These are phyloP conservation scores for Eulemur albifrons DNA, from an alignment of 2,797 vertebrate species.

Conservation along the genomic window DNA sequence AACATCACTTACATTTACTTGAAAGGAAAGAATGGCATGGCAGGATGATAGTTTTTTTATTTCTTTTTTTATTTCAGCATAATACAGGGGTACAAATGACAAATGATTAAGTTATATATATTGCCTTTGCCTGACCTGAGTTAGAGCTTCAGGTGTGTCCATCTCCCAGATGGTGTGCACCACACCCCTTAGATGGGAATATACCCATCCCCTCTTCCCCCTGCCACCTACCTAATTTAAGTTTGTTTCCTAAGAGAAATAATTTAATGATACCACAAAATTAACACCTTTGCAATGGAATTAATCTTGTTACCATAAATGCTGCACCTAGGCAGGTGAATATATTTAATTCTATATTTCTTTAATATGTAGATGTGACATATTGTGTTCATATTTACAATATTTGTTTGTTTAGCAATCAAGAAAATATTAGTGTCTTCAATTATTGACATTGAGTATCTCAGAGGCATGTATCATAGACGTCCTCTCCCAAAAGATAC, in stretches of 20 bases:
- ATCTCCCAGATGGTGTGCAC: too few species aligned
- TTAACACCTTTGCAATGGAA: neutral
- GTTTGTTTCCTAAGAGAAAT: neutral
- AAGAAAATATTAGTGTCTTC: neutral
- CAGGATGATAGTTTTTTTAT: neutral
- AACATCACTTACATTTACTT: neutral
- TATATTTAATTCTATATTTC: neutral
- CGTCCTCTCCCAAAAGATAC: neutral
- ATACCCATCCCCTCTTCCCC: too few species aligned
- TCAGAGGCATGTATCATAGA: neutral
- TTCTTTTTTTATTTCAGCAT: too few species aligned
- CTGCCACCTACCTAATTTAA: neutral
- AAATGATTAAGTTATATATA: too few species aligned
- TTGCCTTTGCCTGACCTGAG: too few species aligned
- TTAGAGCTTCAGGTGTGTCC: too few species aligned
- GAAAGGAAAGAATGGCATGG: neutral
- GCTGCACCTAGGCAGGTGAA: neutral
- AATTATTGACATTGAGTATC: neutral
- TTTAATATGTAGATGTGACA: neutral
- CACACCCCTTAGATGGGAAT: too few species aligned
- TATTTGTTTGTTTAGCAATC: neutral
- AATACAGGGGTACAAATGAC: too few species aligned
- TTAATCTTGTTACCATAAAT: neutral
- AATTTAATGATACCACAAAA: neutral
- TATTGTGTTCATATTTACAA: neutral